Percentiles rank a stretch among this genome's conserved stretches.
phyloP scores from a whole-genome alignment of 2,113 vertebrate species.

The Cinclus cinclus region DNA sequence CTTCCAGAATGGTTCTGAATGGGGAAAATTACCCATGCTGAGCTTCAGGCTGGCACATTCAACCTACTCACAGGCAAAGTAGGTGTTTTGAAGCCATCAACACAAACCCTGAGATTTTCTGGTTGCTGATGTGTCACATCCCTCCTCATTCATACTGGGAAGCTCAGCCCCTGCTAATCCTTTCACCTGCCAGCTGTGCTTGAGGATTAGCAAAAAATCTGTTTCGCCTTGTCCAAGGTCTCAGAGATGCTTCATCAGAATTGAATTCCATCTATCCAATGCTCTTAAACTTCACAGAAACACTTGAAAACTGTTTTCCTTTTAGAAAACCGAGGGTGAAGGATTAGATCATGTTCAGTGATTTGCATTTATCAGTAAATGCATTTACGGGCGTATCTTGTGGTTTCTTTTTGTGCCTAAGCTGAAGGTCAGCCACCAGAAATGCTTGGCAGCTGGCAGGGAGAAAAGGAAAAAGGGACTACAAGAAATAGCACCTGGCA shows the following conservation, averaged over 20 bases:
- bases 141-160: neutral
- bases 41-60: neutral
- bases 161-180: neutral
- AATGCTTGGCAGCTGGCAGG: neutral
- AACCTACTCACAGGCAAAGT: neutral
- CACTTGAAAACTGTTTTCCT: neutral
- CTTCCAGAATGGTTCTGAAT: neutral
- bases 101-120: neutral
- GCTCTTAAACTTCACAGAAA: neutral
- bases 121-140: neutral
- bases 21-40: neutral
- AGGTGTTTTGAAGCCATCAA: neutral
- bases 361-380: neutral
- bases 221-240: slow-evolving; percentile 19
- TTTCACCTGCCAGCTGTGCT: slow-evolving; percentile 5
- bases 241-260: neutral
- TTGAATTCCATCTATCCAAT: neutral
- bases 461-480: neutral
- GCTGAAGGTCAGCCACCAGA: neutral
- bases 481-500: neutral
- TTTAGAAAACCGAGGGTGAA: neutral
- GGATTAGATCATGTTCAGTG: neutral
- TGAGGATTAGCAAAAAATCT: neutral
- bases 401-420: neutral
- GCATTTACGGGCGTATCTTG: neutral